Conservation (phyloP, 1,140 invertebrate genomes). For the Trichonephila inaurata region DNA sequence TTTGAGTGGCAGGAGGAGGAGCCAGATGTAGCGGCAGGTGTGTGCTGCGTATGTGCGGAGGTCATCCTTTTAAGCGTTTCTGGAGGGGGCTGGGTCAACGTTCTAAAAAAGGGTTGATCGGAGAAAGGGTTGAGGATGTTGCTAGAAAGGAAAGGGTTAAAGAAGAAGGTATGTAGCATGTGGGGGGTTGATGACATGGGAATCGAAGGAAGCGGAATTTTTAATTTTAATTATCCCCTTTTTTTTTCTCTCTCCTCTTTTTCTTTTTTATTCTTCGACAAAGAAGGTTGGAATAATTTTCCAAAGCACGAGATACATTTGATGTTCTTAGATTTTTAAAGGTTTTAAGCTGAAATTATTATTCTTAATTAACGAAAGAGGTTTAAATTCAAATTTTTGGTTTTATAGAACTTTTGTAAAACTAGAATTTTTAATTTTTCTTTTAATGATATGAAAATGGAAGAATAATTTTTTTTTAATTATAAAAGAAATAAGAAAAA, state of each 20-base stretch:
- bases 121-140: constrained; percentile 33
- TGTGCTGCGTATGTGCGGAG: constrained; percentile 18
- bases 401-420: background rate
- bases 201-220: constrained; percentile 53
- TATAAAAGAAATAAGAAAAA: background rate
- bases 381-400: constrained; percentile 16
- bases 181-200: constrained; percentile 46
- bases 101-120: constrained; percentile 31
- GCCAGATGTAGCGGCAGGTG: constrained; percentile 54
- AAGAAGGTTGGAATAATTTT: constrained; percentile 25
- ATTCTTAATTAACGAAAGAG: constrained; percentile 37
- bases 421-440: constrained; percentile 7
- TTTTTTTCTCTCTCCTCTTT: background rate
- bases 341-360: constrained; percentile 35
- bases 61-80: background rate
- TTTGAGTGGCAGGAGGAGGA: constrained; percentile 62
- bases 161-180: constrained; percentile 7
- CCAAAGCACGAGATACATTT: constrained; percentile 33
- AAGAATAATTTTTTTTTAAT: background rate
- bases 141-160: constrained; percentile 69
- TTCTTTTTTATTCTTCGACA: background rate
- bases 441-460: background rate
- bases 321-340: constrained; percentile 17
- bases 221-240: constrained; percentile 20
- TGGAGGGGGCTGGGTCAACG: constrained; percentile 55